These are phyloP conservation scores for Chironomus tentans DNA, from an alignment of 2,888 invertebrate genomes.

Conservation along the genomic window DNA sequence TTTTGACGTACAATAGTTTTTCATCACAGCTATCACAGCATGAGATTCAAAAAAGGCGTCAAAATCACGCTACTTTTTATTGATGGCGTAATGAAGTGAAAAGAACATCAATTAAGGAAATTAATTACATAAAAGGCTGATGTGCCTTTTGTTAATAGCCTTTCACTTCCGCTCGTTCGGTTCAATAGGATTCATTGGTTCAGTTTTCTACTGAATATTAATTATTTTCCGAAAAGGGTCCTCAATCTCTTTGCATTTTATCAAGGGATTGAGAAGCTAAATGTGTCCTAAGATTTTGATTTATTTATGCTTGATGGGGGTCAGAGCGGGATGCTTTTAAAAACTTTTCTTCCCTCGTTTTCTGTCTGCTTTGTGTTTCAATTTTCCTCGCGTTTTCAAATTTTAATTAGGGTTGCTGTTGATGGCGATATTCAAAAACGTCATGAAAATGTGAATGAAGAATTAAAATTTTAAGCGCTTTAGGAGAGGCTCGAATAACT, in stretches of 20 bases:
- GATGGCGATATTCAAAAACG: no score
- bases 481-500: background rate
- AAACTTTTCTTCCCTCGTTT: background rate
- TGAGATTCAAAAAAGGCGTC: background rate
- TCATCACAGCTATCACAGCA: no score
- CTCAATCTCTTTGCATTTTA: background rate
- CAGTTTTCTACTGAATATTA: background rate
- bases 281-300: background rate
- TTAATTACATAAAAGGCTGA: slow-evolving; percentile 13
- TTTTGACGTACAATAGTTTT: background rate
- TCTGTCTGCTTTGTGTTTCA: background rate
- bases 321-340: background rate
- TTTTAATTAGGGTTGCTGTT: background rate
- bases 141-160: background rate
- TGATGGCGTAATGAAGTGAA: slow-evolving; percentile 6
- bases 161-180: background rate
- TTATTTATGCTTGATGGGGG: background rate
- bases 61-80: background rate
- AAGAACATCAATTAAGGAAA: slow-evolving; percentile 10
- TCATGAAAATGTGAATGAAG: no score
- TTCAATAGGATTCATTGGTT: background rate
- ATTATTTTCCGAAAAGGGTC: background rate
- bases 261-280: no score
- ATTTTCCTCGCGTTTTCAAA: background rate
- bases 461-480: no score